phyloP scores from a whole-genome alignment of 2,888 invertebrate species.

The Clanis bilineata region DNA sequence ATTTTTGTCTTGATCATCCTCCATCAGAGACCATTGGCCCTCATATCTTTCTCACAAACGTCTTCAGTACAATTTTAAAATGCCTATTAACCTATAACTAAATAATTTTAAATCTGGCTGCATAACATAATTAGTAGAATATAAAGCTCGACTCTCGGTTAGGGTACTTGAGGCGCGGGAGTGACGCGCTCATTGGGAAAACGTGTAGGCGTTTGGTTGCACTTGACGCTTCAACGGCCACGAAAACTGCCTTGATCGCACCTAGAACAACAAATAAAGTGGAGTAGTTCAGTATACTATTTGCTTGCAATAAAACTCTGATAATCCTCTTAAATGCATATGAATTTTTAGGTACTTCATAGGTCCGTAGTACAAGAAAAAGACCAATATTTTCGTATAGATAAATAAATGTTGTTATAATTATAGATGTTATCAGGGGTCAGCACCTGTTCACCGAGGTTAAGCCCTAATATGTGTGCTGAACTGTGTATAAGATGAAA shows the following conservation, averaged over 20 bases:
- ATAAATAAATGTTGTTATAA: too few relatives aligned
- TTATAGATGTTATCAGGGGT: not conserved
- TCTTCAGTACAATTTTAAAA: not conserved
- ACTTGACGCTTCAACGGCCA: conserved; percentile 71
- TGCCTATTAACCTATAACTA: too few relatives aligned
- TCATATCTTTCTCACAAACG: too few relatives aligned
- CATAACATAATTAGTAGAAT: conserved; percentile 41
- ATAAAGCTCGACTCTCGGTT: too few relatives aligned
- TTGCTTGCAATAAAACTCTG: not conserved
- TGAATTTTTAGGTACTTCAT: too few relatives aligned
- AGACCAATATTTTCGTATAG: too few relatives aligned
- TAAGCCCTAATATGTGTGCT: not conserved
- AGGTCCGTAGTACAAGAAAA: too few relatives aligned
- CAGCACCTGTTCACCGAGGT: not conserved
- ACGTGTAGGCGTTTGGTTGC: conserved; percentile 63
- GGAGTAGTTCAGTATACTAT: conserved; percentile 35
- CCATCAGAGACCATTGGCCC: too few relatives aligned
- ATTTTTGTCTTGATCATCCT: too few relatives aligned
- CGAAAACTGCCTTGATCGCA: conserved; percentile 62
- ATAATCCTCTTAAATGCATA: too few relatives aligned
- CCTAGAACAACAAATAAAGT: conserved; percentile 31
- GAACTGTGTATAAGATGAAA: too few relatives aligned
- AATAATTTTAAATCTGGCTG: too few relatives aligned
- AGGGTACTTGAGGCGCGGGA: conserved; percentile 36
- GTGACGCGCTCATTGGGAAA: conserved; percentile 61